Base-by-base conservation (phyloP, 1,140 invertebrate species). In the Cydia amplana region DNA sequence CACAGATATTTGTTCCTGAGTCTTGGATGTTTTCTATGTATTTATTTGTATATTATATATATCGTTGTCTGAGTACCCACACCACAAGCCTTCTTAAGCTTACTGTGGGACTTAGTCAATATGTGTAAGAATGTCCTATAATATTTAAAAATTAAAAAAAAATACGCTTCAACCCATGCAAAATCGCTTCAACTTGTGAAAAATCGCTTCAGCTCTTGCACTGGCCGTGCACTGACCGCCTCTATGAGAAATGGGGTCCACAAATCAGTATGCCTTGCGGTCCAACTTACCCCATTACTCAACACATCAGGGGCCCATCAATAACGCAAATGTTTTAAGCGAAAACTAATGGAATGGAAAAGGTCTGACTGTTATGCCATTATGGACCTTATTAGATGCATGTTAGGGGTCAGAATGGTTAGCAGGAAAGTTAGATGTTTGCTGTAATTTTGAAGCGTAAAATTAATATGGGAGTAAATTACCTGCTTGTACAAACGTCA, bases 251-350 rank as follows among this genome's bases (percentile, higher is more conserved):
- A 70, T 43, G n/a, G 6, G 28, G 65, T 70, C 65, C 65, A 70
- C 65, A 70, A 70, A 70, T 70, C 65, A 70, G 65, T 70, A 70
- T 36, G 36, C 65, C 65, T 18, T 70, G 65, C 65, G 65, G 65
- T 70, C 32, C 28, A 70, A 70, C 65, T 70, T 43, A 9, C 16
- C 65, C 32, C 65, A 70, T 70, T 70, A 70, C 65, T 70, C 65
- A 70, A 70, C 65, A 43, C 65, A 70, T 43, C 65, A 18, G 32
- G 25, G 16, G 36, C 65, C 65, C 65, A 70, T 70, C 65, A 70
- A 70, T 70, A 70, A 40, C 55, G 55, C 65, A 40, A 40, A 70
- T 36, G 65, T 70, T 70, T 70, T 70, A 70, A 70, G 65, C 65
- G 36, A 36, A 70, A 70, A 70, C 65, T 70, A 70, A 70, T 70